A percentile compares a stretch with the other conserved stretches of the same genome.
phyloP scores from a whole-genome alignment of 2,888 invertebrate genomes.

The Autographa gamma region DNA sequence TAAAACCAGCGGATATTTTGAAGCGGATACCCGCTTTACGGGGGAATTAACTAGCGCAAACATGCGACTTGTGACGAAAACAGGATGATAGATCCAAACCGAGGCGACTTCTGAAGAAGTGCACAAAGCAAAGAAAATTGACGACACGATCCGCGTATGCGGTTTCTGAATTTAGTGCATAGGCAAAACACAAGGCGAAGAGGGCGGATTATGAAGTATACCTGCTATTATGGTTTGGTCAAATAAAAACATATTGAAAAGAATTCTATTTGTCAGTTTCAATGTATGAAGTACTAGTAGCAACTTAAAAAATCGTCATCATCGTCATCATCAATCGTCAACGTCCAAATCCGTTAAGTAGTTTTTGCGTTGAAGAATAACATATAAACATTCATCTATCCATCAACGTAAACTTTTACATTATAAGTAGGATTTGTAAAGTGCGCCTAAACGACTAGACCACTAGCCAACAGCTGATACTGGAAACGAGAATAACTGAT shows the following conservation, averaged over 20 bases:
- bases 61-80: neutral
- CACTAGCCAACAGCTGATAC: neutral
- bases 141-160: neutral
- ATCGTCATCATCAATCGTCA: too few species aligned
- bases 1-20: slow-evolving; percentile 29
- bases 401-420: neutral
- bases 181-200: too few species aligned
- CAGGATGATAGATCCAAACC: slow-evolving; percentile 16
- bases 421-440: neutral
- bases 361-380: neutral
- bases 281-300: too few species aligned
- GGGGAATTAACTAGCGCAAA: slow-evolving; percentile 17
- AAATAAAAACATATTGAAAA: too few species aligned
- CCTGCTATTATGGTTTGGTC: too few species aligned
- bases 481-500: neutral
- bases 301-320: too few species aligned
- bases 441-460: too few species aligned
- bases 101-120: neutral
- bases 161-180: neutral
- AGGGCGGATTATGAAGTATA: too few species aligned
- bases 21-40: slow-evolving; percentile 16
- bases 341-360: neutral
- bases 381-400: neutral
- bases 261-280: too few species aligned
- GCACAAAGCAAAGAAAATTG: slow-evolving; percentile 1